A percentile compares a stretch with the other conserved stretches of the same genome.
Conservation (phyloP, 2,797 vertebrate genomes). For the Eulemur coronatus region DNA sequence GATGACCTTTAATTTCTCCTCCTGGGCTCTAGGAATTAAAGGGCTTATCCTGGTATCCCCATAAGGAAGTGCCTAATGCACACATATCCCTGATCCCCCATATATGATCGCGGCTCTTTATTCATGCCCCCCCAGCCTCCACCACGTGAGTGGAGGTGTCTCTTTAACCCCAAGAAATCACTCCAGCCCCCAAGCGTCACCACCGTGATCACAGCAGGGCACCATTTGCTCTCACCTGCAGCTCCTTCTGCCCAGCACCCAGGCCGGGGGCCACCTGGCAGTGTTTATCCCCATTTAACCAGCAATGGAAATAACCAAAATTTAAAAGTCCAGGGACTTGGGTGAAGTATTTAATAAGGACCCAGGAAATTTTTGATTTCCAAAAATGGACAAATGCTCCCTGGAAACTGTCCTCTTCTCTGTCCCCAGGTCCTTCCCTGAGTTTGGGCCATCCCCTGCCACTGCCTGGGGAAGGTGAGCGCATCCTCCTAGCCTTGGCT, state of each 20-base stretch:
- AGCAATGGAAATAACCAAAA: neutral
- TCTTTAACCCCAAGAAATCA: neutral
- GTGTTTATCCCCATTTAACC: neutral
- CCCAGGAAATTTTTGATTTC: neutral
- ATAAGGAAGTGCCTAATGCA: neutral
- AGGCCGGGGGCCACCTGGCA: accelerated
- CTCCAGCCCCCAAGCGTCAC: neutral
- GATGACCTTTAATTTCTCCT: neutral
- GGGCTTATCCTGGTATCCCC: neutral
- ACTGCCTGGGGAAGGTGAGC: neutral
- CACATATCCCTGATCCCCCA: neutral
- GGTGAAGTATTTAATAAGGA: neutral
- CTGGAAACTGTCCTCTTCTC: no score
- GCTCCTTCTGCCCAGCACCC: neutral
- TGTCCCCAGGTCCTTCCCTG: neutral
- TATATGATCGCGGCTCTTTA: accelerated
- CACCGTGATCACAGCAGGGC: accelerated
- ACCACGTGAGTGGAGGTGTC: accelerated
- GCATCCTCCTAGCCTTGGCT: accelerated
- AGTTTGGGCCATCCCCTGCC: neutral
- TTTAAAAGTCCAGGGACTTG: accelerated
- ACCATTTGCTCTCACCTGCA: accelerated
- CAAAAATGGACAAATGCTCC: accelerated
- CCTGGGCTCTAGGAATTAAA: neutral
- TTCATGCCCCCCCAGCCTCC: neutral